Evolutionary conservation across 2,888 invertebrate genomes (phyloP).

Genomic region (Pemphredon lugubris): DNA sequence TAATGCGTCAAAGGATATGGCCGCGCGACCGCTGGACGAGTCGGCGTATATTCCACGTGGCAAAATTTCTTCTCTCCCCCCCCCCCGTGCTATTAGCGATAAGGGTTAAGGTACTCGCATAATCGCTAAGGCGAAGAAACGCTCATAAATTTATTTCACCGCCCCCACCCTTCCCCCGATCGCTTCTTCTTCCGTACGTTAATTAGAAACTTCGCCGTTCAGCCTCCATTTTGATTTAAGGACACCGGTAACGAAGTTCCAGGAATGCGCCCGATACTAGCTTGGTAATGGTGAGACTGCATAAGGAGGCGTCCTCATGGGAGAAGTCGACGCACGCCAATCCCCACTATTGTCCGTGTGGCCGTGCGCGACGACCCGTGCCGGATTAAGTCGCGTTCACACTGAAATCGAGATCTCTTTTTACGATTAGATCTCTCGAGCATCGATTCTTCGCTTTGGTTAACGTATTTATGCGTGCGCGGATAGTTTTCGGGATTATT

Average conservation of each 20-base stretch:
- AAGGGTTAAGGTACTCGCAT: slow-evolving; percentile 23
- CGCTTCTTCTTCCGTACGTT: slow-evolving; percentile 23
- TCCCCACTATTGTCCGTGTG: slow-evolving; percentile 54
- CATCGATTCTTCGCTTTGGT: too few relatives aligned
- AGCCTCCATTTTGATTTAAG: slow-evolving; percentile 58
- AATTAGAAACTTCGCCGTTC: slow-evolving; percentile 43
- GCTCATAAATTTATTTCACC: slow-evolving; percentile 42
- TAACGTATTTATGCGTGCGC: too few relatives aligned
- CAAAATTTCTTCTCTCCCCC: slow-evolving; percentile 19
- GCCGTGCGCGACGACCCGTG: slow-evolving; percentile 60
- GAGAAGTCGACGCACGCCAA: slow-evolving; percentile 69
- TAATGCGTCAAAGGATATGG: slow-evolving; percentile 15
- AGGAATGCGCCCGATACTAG: slow-evolving; percentile 56
- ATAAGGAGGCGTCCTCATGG: slow-evolving; percentile 46
- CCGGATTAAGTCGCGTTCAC: slow-evolving; percentile 43
- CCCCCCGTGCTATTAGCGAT: slow-evolving; percentile 32
- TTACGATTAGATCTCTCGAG: too few relatives aligned
- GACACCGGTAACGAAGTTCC: slow-evolving; percentile 59
- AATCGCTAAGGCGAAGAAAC: slow-evolving; percentile 25
- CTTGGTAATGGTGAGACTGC: slow-evolving; percentile 41
- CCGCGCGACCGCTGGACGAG: not conserved
- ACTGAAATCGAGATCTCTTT: slow-evolving; percentile 7
- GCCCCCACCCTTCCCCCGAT: not conserved
- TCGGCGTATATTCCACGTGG: slow-evolving; percentile 17
- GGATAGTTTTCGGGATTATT: not conserved